These are phyloP conservation scores for Eupeodes luniger DNA, from an alignment of 2,888 invertebrate genomes.

Conservation along the genomic window DNA sequence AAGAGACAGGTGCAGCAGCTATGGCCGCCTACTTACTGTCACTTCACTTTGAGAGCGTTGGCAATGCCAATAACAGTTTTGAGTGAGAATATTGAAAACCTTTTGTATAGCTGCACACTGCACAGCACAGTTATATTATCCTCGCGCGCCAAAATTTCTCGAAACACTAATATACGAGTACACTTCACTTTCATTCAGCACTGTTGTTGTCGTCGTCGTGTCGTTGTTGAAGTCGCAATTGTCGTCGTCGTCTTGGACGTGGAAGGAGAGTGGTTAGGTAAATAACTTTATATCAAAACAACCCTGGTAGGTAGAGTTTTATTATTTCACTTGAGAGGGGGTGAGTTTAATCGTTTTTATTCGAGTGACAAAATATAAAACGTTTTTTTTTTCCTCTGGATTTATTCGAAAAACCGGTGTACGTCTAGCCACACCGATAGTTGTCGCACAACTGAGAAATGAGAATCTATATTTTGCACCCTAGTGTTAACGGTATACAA, in stretches of 20 bases:
- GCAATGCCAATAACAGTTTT: conserved; percentile 50
- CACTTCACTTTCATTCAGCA: conserved; percentile 62
- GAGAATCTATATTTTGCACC: conserved; percentile 79
- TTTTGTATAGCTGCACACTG: background rate
- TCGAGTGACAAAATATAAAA: conserved; percentile 3
- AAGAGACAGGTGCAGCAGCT: conserved; percentile 63
- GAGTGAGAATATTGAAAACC: conserved; percentile 37
- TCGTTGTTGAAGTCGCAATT: no score
- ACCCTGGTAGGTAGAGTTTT: conserved; percentile 41
- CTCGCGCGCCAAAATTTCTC: conserved; percentile 69
- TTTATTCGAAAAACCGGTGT: conserved; percentile 79
- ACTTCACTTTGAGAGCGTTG: background rate
- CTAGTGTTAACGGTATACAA: conserved; percentile 66
- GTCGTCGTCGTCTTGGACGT: background rate
- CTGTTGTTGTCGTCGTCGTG: background rate
- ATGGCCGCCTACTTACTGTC: conserved; percentile 45
- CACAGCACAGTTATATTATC: conserved; percentile 44
- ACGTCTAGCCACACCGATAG: conserved; percentile 86
- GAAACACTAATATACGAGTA: conserved; percentile 53
- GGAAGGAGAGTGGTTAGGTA: conserved; percentile 34
- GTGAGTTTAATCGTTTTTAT: conserved; percentile 37
- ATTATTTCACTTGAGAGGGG: conserved; percentile 40
- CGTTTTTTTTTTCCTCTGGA: conserved; percentile 20
- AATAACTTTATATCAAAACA: conserved; percentile 38
- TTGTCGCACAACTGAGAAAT: conserved; percentile 87